Evolutionary conservation across 2,888 invertebrate genomes (phyloP).

Genomic region (Sphaeridia pumilis): DNA sequence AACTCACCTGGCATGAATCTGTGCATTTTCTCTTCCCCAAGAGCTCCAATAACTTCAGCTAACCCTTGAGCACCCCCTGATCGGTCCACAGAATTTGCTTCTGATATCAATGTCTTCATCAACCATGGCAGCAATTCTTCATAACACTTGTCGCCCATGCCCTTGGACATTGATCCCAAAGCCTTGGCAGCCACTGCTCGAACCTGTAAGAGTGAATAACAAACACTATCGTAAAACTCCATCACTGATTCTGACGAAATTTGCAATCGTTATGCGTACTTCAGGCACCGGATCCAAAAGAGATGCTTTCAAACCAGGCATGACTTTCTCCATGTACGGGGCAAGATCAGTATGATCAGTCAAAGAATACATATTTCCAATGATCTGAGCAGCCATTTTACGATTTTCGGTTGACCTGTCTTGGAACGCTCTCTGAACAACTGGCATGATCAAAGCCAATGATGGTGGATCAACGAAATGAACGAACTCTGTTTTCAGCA

Average conservation of each 20-base stretch:
- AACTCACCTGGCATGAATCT: constrained; percentile 76
- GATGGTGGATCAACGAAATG: constrained; percentile 99
- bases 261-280: constrained; percentile 42
- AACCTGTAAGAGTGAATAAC: constrained; percentile 45
- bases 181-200: constrained; percentile 91
- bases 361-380: constrained; percentile 98
- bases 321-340: constrained; percentile 90
- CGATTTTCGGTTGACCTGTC: constrained; percentile 95
- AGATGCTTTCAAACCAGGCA: constrained; percentile 91
- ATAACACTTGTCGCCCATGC: constrained; percentile 92
- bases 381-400: constrained; percentile 99
- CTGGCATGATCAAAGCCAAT: constrained; percentile 97
- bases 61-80: constrained; percentile 93
- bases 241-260: too few species aligned
- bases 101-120: constrained; percentile 93
- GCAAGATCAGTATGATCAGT: constrained; percentile 97
- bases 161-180: constrained; percentile 92
- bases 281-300: constrained; percentile 96
- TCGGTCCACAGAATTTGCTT: constrained; percentile 86
- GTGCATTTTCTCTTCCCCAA: constrained; percentile 88
- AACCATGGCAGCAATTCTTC: constrained; percentile 96
- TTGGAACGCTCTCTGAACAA: constrained; percentile 93
- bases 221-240: background rate
- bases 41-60: constrained; percentile 93
- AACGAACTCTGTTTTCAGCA: constrained; percentile 92